A percentile compares a stretch with the other conserved stretches of the same genome.
Conservation (phyloP, 1,140 invertebrate species). For the Glossosoma conforme region DNA sequence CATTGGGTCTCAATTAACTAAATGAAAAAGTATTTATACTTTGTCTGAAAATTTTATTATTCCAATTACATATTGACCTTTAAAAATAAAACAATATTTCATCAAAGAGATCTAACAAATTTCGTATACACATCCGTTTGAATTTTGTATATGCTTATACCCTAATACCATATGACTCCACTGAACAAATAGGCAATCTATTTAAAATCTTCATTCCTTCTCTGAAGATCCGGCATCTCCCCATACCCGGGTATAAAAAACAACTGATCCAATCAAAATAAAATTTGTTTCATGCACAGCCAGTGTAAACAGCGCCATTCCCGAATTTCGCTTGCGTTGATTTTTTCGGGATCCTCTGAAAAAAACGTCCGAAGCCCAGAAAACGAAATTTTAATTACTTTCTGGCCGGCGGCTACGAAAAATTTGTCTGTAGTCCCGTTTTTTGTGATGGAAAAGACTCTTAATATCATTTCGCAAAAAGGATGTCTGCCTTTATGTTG, state of each 20-base stretch:
- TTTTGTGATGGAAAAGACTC: constrained; percentile 5
- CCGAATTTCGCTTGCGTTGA: constrained; percentile 1
- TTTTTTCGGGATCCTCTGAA: constrained; percentile 10
- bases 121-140: no score
- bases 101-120: no score
- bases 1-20: no score
- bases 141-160: no score
- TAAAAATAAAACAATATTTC: no score
- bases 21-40: no score
- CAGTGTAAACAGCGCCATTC: constrained; percentile 4
- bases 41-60: no score
- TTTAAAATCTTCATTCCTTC: constrained; percentile 4
- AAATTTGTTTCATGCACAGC: constrained; percentile 2
- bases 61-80: no score
- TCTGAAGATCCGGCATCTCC: not conserved
- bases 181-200: not conserved
- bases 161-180: no score
- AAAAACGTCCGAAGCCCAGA: constrained; percentile 21
- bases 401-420: constrained; percentile 27
- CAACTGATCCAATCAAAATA: constrained; percentile 16
- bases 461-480: constrained; percentile 14
- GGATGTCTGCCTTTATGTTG: constrained; percentile 15
- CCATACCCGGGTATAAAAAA: constrained; percentile 3
- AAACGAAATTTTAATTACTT: constrained; percentile 31
- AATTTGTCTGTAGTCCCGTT: constrained; percentile 23